Evolutionary conservation across 2,113 vertebrate genomes (phyloP), one percentile per base, ranked within the genome.

Genomic region (Aythya baeri): DNA sequence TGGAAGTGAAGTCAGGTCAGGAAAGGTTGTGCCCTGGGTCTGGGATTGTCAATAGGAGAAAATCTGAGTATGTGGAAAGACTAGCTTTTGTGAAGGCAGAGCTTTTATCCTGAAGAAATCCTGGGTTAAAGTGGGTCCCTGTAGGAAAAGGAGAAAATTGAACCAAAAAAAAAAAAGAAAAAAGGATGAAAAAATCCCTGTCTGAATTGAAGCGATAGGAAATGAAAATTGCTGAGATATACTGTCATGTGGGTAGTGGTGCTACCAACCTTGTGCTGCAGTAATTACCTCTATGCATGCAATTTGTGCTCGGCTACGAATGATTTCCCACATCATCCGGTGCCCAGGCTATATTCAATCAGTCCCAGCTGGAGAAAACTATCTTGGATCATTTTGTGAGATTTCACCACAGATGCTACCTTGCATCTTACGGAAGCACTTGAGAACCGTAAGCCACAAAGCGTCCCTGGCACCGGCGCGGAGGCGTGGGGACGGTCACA

Each of bases 221-320:
- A 96, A 96, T 96, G 95, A 95, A 96, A 97, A 95, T 93, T 96
- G 93, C 90, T 96, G 95, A 96, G 93, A 93, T 82, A 86, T 1
- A 54, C 95, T 95, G 94, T 94, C 91, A 84, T 94, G 96, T 95
- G 96, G 95, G 89, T 94, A 97, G 93, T 76, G 91, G 95, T 92
- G 93, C 96, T 96, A 94, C 94, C 91, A 96, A 96, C 95, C 96
- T 82, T 93, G 96, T 92, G 91, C 94, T 93, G 96, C 94, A 96
- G 95, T 95, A 97, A 97, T 96, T 96, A 95, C 96, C 96, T 95
- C 96, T 95, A 5, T 89, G 95, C 93, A 93, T 93, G 94, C 95
- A 96, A 94, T 96, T 96, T 97, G 93, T 97, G 93, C 93, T 96
- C 58, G 1, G 89, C 95, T 92, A 84, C 70, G 77, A 96, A 89